Evolutionary conservation across 2,888 invertebrate genomes (phyloP).

Genomic region (Subacronicta megacephala): DNA sequence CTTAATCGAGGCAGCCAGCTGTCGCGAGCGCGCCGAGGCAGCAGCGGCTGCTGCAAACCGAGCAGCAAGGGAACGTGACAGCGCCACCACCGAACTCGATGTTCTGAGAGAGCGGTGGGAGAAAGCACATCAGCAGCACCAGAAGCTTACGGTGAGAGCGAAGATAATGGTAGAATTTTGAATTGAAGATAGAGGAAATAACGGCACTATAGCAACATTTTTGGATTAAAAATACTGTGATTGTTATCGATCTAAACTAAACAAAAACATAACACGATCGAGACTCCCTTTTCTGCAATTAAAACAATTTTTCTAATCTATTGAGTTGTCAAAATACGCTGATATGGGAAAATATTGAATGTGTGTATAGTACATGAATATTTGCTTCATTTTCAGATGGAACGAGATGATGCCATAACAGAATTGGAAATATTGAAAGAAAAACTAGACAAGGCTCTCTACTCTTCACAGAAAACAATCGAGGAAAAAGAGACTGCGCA

Average conservation of each 20-base stretch:
- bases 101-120: conserved; percentile 96
- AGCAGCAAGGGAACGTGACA: conserved; percentile 95
- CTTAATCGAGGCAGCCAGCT: conserved; percentile 94
- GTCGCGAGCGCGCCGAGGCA: conserved; percentile 95
- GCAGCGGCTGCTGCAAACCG: conserved; percentile 95
- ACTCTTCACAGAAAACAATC: conserved; percentile 94
- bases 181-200: no score
- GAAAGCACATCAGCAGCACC: conserved; percentile 95
- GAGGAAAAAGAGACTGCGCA: conserved; percentile 96
- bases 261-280: no score
- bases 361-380: neutral
- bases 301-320: no score
- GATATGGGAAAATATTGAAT: no score
- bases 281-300: no score
- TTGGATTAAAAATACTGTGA: no score
- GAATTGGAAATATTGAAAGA: conserved; percentile 96
- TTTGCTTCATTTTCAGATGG: conserved; percentile 90
- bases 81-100: conserved; percentile 95
- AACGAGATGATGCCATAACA: conserved; percentile 95
- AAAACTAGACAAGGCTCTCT: conserved; percentile 96
- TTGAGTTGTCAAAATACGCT: no score
- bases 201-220: no score
- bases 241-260: no score
- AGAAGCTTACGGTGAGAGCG: conserved; percentile 92
- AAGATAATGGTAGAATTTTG: no score